Evolutionary conservation across 2,888 invertebrate genomes (phyloP).

Genomic region (Meganola albula): DNA sequence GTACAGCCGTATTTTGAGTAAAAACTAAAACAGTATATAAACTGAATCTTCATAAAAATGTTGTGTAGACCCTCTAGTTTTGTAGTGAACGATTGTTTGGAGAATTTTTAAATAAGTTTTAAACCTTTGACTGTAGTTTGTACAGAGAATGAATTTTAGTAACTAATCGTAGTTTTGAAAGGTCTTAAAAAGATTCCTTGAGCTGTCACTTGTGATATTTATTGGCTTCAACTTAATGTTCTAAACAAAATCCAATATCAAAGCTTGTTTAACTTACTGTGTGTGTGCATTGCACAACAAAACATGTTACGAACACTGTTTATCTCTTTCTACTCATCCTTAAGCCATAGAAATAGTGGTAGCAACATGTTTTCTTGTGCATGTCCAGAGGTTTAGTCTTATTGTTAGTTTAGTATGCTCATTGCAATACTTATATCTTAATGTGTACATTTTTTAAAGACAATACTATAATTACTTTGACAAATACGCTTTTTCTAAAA

Average conservation of each 20-base stretch:
- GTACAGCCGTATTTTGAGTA: conserved; percentile 73
- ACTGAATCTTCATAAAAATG: conserved; percentile 56
- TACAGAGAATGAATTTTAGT: conserved; percentile 69
- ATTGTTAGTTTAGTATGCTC: conserved; percentile 36
- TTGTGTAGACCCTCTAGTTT: conserved; percentile 64
- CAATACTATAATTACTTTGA: conserved; percentile 48
- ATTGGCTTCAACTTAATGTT: conserved; percentile 53
- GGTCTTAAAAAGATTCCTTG: conserved; percentile 47
- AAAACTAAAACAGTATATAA: conserved; percentile 41
- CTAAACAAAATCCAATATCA: conserved; percentile 34
- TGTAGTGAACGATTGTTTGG: conserved; percentile 64
- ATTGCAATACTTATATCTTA: conserved; percentile 40
- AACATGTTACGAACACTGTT: conserved; percentile 28
- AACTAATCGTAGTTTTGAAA: conserved; percentile 39
- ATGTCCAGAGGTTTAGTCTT: too few species aligned
- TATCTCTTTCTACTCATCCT: too few species aligned
- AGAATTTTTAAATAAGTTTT: conserved; percentile 74
- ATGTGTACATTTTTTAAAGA: conserved; percentile 42
- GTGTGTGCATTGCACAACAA: too few species aligned
- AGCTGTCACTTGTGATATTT: conserved; percentile 68
- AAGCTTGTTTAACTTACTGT: too few species aligned
- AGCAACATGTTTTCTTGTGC: too few species aligned
- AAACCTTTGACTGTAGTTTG: conserved; percentile 65
- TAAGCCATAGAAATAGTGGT: too few species aligned
- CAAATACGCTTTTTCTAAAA: conserved; percentile 44